Percentiles rank a stretch among this genome's conserved stretches.
Evolutionary conservation across 2,797 vertebrate genomes (phyloP).

Genomic region (Fistularia tabacaria): DNA sequence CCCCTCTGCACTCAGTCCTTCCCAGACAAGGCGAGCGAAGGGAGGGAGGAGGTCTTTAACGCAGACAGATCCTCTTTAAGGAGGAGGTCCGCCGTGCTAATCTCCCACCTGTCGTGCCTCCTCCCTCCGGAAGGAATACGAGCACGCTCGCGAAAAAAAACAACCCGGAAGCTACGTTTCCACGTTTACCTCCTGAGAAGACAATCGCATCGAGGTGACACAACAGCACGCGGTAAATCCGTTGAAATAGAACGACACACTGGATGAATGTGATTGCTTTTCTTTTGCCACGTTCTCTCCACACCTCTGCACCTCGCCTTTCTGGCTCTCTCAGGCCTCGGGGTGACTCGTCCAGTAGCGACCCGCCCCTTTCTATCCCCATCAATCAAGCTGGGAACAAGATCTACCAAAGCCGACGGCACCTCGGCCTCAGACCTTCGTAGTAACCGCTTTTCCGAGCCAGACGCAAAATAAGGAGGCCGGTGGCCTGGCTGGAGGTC

Average conservation of each 20-base stretch:
- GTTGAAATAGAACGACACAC: conserved; percentile 38
- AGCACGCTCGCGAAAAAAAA: not conserved
- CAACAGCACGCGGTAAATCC: conserved; percentile 39
- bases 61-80: conserved; percentile 58
- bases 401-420: conserved; percentile 2
- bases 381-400: conserved; percentile 36
- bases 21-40: conserved; percentile 23
- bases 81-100: not conserved
- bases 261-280: too few species aligned
- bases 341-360: conserved; percentile 49
- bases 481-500: too few species aligned
- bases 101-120: conserved; percentile 26
- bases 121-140: not conserved
- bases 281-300: not conserved
- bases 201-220: conserved; percentile 48
- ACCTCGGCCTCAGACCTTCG: too few species aligned
- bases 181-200: conserved; percentile 45
- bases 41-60: conserved; percentile 32
- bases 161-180: conserved; percentile 42
- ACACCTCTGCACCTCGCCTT: not conserved
- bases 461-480: too few species aligned
- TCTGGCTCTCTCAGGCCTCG: not conserved
- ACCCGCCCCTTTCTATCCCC: conserved; percentile 42
- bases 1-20: conserved; percentile 17
- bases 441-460: too few species aligned